phyloP scores from a whole-genome alignment of 2,113 vertebrate species.

The Odocoileus virginianus region DNA sequence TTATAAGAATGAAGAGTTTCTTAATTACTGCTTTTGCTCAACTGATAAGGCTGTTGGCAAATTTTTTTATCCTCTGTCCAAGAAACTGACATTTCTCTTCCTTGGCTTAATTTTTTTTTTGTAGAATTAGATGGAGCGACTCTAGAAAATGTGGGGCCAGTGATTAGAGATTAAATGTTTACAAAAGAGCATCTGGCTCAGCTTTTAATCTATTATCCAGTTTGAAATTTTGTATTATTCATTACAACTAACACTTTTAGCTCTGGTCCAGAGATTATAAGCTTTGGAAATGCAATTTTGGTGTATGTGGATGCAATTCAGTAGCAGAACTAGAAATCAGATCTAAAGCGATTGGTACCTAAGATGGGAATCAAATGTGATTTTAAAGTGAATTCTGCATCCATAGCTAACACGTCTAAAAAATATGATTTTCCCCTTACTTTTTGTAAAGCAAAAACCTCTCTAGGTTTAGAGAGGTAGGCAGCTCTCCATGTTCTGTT shows the following conservation, averaged over 20 bases:
- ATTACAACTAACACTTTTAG: not conserved
- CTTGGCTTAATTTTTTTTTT: not conserved
- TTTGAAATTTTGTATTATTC: not conserved
- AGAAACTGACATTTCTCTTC: slow-evolving; percentile 3
- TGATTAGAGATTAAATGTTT: not conserved
- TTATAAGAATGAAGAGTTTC: slow-evolving; percentile 27
- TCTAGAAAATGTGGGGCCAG: not conserved
- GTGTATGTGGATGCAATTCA: not conserved
- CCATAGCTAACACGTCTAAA: not conserved
- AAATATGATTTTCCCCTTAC: not conserved
- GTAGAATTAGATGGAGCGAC: not conserved
- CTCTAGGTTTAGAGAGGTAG: not conserved
- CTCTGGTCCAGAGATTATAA: not conserved
- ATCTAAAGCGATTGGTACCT: not conserved
- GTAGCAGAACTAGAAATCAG: not conserved
- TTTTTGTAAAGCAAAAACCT: slow-evolving; percentile 20
- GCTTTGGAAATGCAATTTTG: not conserved
- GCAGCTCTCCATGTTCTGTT: not conserved
- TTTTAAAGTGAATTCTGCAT: slow-evolving; percentile 11
- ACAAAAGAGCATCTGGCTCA: not conserved
- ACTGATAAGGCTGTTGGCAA: not conserved
- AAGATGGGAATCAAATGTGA: not conserved
- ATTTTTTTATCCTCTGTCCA: not conserved
- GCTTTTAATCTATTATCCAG: not conserved
- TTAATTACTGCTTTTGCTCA: not conserved